Conservation (phyloP, 2,797 vertebrate genomes). For the Thamnophis elegans region DNA sequence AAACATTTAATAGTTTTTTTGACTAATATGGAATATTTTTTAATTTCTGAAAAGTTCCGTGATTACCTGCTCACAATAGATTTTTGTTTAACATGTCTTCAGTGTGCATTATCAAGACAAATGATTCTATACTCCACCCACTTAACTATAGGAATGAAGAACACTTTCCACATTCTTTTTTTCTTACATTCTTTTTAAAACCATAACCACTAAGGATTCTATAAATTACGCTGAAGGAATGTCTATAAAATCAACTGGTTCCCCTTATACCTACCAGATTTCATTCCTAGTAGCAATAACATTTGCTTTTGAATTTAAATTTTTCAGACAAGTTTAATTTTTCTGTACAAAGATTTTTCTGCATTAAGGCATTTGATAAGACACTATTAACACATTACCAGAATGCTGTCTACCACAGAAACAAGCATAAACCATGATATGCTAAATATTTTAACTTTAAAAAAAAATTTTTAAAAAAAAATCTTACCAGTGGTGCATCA, state of each 20-base stretch:
- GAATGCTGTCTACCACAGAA: background rate
- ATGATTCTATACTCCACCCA: background rate
- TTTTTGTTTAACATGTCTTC: background rate
- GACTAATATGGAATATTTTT: background rate
- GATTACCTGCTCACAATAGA: background rate
- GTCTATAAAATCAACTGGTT: background rate
- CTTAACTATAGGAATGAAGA: background rate
- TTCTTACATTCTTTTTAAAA: background rate
- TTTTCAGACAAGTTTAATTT: slow-evolving; percentile 14
- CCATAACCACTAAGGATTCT: background rate
- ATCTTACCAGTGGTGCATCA: slow-evolving; percentile 6
- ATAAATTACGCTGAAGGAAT: background rate
- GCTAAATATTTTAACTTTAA: slow-evolving; percentile 22
- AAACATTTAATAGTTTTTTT: background rate
- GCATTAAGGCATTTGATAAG: background rate
- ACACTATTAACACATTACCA: background rate
- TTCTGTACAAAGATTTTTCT: background rate
- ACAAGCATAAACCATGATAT: slow-evolving; percentile 20
- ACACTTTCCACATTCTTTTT: background rate
- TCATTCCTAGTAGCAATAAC: background rate
- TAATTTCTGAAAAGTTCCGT: background rate
- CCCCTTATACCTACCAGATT: background rate
- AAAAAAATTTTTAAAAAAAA: slow-evolving; percentile 19
- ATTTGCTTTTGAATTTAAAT: background rate
- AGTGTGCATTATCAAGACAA: background rate